These are phyloP conservation scores for Rhyacichthys aspro DNA, from an alignment of 2,797 vertebrate species.

Conservation along the genomic window DNA sequence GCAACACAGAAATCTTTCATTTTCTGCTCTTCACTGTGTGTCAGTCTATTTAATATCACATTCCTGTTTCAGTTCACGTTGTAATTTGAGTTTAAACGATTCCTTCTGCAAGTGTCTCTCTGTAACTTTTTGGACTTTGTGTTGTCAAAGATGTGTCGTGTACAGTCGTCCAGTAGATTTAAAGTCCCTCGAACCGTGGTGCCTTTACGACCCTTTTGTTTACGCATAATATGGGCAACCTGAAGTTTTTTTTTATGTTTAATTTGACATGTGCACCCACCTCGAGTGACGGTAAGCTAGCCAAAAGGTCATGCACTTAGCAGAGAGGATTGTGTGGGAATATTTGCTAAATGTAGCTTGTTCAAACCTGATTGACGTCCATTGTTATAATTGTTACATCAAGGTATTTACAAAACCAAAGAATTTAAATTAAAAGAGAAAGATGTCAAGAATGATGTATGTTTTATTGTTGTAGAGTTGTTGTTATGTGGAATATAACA, in stretches of 20 bases:
- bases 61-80: constrained; percentile 43
- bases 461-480: constrained; percentile 28
- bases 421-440: constrained; percentile 59
- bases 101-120: constrained; percentile 6
- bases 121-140: constrained; percentile 33
- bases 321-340: constrained; percentile 36
- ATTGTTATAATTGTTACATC: constrained; percentile 45
- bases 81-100: constrained; percentile 34
- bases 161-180: constrained; percentile 63
- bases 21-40: constrained; percentile 18
- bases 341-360: constrained; percentile 51
- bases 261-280: constrained; percentile 66
- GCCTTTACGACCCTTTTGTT: constrained; percentile 37
- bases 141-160: constrained; percentile 57
- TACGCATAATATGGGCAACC: constrained; percentile 61
- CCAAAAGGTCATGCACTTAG: constrained; percentile 55
- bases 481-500: neutral
- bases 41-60: constrained; percentile 37
- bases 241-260: constrained; percentile 54
- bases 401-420: constrained; percentile 62
- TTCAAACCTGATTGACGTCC: constrained; percentile 45
- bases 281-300: constrained; percentile 51
- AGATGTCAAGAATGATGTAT: constrained; percentile 39
- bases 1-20: constrained; percentile 9
- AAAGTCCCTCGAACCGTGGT: constrained; percentile 32